Evolutionary conservation across 2,797 vertebrate genomes (phyloP), one percentile per base, ranked within the genome.

Genomic region (Staurois parvus): DNA sequence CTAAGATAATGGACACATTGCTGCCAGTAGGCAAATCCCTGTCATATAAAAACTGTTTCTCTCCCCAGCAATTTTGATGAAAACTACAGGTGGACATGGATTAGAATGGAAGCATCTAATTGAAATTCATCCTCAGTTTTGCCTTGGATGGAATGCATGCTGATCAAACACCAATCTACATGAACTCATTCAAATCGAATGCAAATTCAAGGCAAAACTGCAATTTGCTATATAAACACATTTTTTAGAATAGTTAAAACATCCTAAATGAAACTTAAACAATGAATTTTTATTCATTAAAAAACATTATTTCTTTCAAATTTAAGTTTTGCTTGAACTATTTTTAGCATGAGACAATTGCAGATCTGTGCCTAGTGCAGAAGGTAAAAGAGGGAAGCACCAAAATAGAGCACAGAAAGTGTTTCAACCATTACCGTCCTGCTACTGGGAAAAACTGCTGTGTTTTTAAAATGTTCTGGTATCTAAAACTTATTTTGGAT

Each of bases 91-190:
- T 92, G 89, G 89, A 95, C 87, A 91, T 64, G 91, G 90, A 92
- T 92, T 93, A 91, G 91, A 93, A 93, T 88, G 83, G 91, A 66
- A 92, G 88, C 52, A 91, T 70, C 90, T 94, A 90, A 94, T 92
- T 94, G 91, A 93, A 95, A 94, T 94, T 93, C 91, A 91, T 92
- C 90, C 92, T 90, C 88, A 84, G 72, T 82, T 91, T 93, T 93
- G 88, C 87, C 90, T 94, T 90, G 88, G 88, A 93, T 90, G 83
- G 91, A 92, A 93, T 92, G 88, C 90, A 92, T 1, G 45, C 92
- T 94, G 93, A 91, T 94, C 92, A 89, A 91, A 91, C 88, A 89
- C 90, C 94, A 93, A 93, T 89, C 73, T 88, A 92, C 83, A 92
- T 90, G 87, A 85, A 92, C 94, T 92, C 90, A 93, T 94, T 92